Evolutionary conservation across 2,797 vertebrate species (phyloP).

Genomic region (Morelia viridis): DNA sequence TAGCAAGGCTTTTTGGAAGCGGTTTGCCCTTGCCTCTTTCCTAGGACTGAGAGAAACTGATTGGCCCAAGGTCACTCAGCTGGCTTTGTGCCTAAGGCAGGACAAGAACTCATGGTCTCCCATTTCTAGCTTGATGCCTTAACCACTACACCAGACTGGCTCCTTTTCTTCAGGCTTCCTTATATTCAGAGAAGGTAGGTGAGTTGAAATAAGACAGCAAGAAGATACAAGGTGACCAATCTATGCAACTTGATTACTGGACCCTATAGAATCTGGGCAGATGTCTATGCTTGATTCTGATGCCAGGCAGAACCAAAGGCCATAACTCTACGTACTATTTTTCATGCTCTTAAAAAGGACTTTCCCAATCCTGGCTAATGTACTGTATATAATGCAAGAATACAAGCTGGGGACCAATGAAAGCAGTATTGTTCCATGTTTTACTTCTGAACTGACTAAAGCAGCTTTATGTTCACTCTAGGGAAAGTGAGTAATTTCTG

Average conservation of each 20-base stretch:
- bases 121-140: not conserved
- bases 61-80: not conserved
- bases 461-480: not conserved
- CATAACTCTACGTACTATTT: not conserved
- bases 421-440: not conserved
- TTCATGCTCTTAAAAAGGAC: not conserved
- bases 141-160: not conserved
- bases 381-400: not conserved
- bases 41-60: not conserved
- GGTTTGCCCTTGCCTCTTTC: not conserved
- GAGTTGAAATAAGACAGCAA: not conserved
- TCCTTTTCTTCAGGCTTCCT: not conserved
- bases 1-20: not conserved
- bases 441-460: not conserved
- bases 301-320: not conserved
- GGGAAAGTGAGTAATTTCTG: not conserved
- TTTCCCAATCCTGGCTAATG: not conserved
- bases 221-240: not conserved
- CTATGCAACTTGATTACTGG: not conserved
- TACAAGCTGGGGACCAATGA: not conserved
- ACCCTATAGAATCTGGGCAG: not conserved
- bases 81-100: not conserved
- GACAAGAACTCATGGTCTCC: not conserved
- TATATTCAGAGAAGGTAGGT: not conserved
- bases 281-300: not conserved